Base-by-base conservation (phyloP, 2,113 vertebrate species). In the Aplodontia rufa region DNA sequence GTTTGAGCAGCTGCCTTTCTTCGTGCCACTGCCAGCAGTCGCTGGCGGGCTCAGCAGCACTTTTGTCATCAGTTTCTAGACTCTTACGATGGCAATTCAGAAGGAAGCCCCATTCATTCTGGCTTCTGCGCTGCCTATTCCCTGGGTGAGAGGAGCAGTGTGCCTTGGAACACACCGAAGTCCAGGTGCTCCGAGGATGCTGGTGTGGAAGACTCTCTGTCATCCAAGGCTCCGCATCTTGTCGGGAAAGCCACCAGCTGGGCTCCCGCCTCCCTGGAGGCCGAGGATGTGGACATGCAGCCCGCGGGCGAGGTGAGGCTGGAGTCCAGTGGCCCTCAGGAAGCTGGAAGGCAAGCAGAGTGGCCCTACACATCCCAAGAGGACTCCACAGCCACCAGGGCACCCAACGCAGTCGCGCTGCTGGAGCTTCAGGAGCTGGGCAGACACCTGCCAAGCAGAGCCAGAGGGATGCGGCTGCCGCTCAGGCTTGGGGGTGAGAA, bases 11-110 rank as follows among this genome's bases (percentile, higher is more conserved):
- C 1, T 1, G 24, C 0, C 17, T 19, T 37, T 42, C 14, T 16
- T 26, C 6, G 2, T 3, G 2, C 10, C 17, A 2, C 42, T 12
- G 62, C 26, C 7, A 1, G 90, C n/a, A 72, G 20, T 2, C 1
- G 58, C 42, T 17, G 0, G 16, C 13, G 0, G 1, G 55, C 85
- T 93, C n/a, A 87, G 66, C 74, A 16, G n/a, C 1, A 35, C 10
- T 89, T 82, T 13, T 74, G 66, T 95, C 64, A 1, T 81, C 91
- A 99, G 99, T 97, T 98, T 96, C 92, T 98, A 98, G 99, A 99
- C 97, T 99, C 99, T 0, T 99, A 99, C 0, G 99, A 99, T 11
- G 99, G 98, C 0, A 98, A 99, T 87, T 99, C 98, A 8, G 99
- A 99, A 97, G 99, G 99, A 24, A 92, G 68, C 12, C 94, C 98